Percentiles rank a stretch among this genome's conserved stretches.
phyloP scores from a whole-genome alignment of 2,113 vertebrate species.

The Cephalopterus ornatus region DNA sequence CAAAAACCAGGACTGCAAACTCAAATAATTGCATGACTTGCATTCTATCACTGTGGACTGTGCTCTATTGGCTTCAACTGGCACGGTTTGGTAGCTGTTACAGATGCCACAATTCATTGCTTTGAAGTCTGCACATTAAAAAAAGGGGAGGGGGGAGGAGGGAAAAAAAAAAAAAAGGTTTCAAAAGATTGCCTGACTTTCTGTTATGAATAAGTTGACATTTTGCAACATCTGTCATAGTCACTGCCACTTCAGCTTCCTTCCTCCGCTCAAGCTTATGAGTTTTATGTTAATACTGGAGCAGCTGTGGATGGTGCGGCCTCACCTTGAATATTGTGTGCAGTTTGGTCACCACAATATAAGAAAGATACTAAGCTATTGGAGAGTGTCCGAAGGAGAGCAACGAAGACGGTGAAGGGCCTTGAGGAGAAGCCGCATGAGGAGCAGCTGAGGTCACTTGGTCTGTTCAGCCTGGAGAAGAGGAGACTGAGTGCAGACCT shows the following conservation, averaged over 20 bases:
- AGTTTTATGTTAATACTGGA: conserved; percentile 60
- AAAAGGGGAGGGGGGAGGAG: fast-evolving
- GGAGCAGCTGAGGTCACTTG: background rate
- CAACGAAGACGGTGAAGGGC: background rate
- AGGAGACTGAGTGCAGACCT: background rate
- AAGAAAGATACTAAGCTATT: background rate
- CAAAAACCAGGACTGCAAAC: conserved; percentile 55
- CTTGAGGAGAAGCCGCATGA: background rate
- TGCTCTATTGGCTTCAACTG: conserved; percentile 61
- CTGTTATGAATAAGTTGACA: conserved; percentile 69
- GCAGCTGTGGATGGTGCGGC: background rate
- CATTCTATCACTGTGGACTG: conserved; percentile 52
- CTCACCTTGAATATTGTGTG: background rate
- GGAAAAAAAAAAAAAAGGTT: conserved; percentile 32
- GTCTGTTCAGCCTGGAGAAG: background rate
- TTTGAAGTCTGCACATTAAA: conserved; percentile 78
- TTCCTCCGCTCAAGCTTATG: conserved; percentile 44
- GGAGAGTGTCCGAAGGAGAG: background rate
- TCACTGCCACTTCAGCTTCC: conserved; percentile 56
- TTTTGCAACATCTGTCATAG: conserved; percentile 72
- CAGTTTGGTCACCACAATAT: background rate
- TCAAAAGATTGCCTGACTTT: conserved; percentile 72
- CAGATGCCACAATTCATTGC: conserved; percentile 77
- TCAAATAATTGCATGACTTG: conserved; percentile 62
- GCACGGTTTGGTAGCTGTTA: conserved; percentile 70